Base-by-base conservation (phyloP, 2,113 vertebrate species). In the Pollachius pollachius region DNA sequence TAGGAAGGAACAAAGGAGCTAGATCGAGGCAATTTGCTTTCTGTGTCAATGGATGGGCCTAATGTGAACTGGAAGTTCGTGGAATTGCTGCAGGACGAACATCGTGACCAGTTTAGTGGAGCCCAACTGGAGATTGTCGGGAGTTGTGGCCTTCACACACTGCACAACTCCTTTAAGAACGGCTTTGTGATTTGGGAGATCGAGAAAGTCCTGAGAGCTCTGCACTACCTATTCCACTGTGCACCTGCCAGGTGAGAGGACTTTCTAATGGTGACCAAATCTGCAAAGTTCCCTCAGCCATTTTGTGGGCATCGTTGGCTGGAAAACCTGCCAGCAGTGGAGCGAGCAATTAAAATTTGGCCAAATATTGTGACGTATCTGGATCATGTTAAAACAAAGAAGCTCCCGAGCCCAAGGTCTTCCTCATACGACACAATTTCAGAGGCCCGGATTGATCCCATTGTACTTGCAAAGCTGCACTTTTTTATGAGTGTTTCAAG, bases 241-340 rank as follows among this genome's bases (percentile, higher is more conserved):
- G 70, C 67, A 62, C 75, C 67, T 62, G 77, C 68, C 61, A 79
- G 77, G 61, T 64, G 72, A 27, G 68, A 79, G 21, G 69, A 75
- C 69, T 78, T 67, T 56, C 12, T 58, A n/a, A 63, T 64, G 15
- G 30, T 71, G 64, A 78, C 62, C 3, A 73, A 73, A 59, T 78
- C 15, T 21, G 15, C 3, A 34, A 70, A 1, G 54, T 74, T 75
- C 48, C 65, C 72, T 62, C 63, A 59, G 59, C 70, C 73, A 57
- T 76, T 80, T 64, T 73, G 75, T 37, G 62, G 70, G 15, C 75
- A 72, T 69, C 61, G 65, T 17, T 77, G 70, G 75, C 75, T 77
- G 41, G 73, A 79, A 75, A 79, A 75, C 16, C 27, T 75, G 13
- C 77, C 77, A 66, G 69, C 63, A 70, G 70, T 80, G 25, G 78